Conservation (phyloP, 30 jellyfish, hydroid and myxozoan species). For the Cassiopea andromeda region DNA sequence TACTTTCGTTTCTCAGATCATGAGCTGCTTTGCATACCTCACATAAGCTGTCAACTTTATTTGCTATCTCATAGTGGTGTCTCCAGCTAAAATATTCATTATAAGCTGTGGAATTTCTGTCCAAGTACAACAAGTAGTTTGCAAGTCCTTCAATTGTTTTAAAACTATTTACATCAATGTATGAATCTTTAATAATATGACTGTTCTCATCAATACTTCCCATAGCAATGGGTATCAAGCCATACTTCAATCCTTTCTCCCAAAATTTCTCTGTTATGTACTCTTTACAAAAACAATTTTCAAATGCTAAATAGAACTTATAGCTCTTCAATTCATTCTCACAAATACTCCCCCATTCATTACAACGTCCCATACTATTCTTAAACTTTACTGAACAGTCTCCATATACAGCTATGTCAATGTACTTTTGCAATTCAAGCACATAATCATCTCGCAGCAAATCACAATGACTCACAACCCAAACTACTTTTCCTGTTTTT, state of each 20-base stretch:
- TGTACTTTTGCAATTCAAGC: constrained; percentile 76
- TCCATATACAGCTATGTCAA: constrained; percentile 90
- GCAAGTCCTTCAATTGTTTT: constrained; percentile 76
- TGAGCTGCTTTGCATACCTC: constrained; percentile 82
- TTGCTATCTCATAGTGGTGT: constrained; percentile 67
- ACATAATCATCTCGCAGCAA: constrained; percentile 88
- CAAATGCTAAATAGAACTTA: constrained; percentile 91
- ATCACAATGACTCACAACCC: constrained; percentile 98
- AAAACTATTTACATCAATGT: constrained; percentile 78
- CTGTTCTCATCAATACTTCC: constrained; percentile 68
- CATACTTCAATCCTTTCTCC: constrained; percentile 86
- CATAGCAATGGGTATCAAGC: constrained; percentile 90
- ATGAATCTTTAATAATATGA: constrained; percentile 82
- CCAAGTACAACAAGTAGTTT: constrained; percentile 68
- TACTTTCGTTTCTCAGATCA: constrained; percentile 10
- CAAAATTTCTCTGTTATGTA: constrained; percentile 94
- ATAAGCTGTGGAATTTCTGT: constrained; percentile 83
- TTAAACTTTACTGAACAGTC: constrained; percentile 74
- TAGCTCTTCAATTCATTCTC: constrained; percentile 64
- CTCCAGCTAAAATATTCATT: constrained; percentile 92
- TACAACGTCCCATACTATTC: constrained; percentile 85
- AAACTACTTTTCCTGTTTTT: constrained; percentile 77
- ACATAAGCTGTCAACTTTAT: constrained; percentile 81
- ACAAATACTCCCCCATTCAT: constrained; percentile 71
- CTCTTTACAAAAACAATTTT: constrained; percentile 93